Base-by-base conservation (phyloP, 2,797 vertebrate species). In the Thripadectes ignobilis region DNA sequence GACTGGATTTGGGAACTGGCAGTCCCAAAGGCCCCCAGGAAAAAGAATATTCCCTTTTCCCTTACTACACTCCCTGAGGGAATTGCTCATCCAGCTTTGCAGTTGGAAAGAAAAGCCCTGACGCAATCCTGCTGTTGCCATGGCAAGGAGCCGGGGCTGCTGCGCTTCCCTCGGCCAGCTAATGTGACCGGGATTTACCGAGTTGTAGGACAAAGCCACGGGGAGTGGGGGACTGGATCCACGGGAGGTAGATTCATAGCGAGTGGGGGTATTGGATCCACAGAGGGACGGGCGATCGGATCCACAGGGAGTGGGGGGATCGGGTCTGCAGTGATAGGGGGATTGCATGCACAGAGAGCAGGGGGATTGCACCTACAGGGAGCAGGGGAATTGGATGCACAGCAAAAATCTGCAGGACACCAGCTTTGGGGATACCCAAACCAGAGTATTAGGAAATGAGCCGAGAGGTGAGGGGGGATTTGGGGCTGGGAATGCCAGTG, bases 401-500 rank as follows among this genome's bases (percentile, higher is more conserved):
- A 43, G 13, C 51, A 7, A 23, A 77, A 67, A 49, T 12, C 45
- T 10, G 39, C 36, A 2, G 0, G 41, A 38, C 27, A 4, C 43
- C 6, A n/a, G 43, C 2, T 0, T 2, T 4, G 24, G 82, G 82
- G 34, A 46, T 17, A 7, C 66, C 72, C 88, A 16, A 20, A 51
- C 0, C 32, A 14, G 43, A 9, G 7, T 0, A 2, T 9, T 7
- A 4, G 43, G 65, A 54, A 59, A 30, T 4, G 10, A 45, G 43
- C 38, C 39, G 2, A 55, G 61, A 22, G 61, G 32, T 34, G 55
- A 6, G 55, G 4, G 11, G 36, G 29, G 22, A 45, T 30, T 32
- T 0, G 0, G 45, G 54, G 32, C 27, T 2, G 4, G 41, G 51
- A 17, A 29, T 39, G 34, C 4, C 0, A 0, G 3, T 7, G 32